phyloP scores from a whole-genome alignment of 1,140 invertebrate species.

The Cherax quadricarinatus region DNA sequence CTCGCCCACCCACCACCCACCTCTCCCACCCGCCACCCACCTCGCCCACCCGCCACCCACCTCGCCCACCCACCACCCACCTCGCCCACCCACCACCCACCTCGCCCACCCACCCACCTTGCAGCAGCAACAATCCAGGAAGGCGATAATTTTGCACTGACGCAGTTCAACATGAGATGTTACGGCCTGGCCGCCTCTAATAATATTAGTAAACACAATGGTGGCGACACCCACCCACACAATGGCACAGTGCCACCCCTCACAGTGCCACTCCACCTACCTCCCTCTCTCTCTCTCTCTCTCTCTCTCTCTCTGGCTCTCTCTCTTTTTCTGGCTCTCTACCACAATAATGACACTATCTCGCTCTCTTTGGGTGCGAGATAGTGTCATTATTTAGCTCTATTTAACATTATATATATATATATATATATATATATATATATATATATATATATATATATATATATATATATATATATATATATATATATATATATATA shows the following conservation, averaged over 20 bases:
- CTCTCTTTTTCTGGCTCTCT: background rate
- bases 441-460: no score
- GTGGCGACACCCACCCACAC: background rate
- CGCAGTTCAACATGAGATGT: background rate
- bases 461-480: no score
- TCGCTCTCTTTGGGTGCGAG: background rate
- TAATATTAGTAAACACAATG: slow-evolving; percentile 20
- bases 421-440: no score
- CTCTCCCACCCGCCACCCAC: background rate
- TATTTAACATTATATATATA: no score
- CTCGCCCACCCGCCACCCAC: background rate
- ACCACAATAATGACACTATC: background rate
- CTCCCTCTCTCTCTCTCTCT: background rate
- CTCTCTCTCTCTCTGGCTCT: background rate
- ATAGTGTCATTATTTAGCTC: background rate
- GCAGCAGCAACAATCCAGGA: background rate
- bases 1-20: background rate
- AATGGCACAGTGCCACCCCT: background rate
- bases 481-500: no score
- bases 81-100: background rate
- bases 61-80: background rate
- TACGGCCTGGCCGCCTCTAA: background rate
- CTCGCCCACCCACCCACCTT: background rate
- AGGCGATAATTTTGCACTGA: background rate
- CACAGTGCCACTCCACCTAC: slow-evolving; percentile 3